phyloP scores from a whole-genome alignment of 2,888 invertebrate genomes.

The Euspilapteryx auroguttella region DNA sequence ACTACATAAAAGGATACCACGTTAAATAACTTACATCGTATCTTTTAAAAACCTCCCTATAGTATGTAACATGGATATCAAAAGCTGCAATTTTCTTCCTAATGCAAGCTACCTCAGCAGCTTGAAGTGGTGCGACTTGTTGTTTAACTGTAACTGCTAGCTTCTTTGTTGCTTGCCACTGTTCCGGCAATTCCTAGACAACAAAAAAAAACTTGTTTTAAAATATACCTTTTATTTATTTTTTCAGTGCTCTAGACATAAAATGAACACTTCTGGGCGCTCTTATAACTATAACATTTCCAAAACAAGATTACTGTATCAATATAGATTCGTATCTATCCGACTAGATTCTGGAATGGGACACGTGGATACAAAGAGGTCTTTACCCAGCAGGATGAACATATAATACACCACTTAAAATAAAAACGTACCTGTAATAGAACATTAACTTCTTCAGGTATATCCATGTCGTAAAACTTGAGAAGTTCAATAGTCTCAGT shows the following conservation, averaged over 20 bases:
- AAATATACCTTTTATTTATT: no score
- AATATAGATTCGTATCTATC: no score
- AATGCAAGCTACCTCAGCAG: constrained; percentile 90
- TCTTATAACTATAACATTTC: no score
- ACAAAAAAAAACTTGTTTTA: no score
- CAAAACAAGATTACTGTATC: no score
- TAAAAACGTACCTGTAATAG: constrained; percentile 67
- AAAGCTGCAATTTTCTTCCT: constrained; percentile 84
- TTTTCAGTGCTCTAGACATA: no score
- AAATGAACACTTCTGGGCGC: no score
- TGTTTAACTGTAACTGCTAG: constrained; percentile 89
- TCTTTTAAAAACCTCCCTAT: constrained; percentile 85
- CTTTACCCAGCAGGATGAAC: no score
- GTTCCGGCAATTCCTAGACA: constrained; percentile 90
- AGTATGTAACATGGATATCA: constrained; percentile 80
- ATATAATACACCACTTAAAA: no score
- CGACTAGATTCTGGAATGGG: no score
- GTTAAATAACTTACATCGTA: constrained; percentile 56
- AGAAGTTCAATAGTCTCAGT: constrained; percentile 90
- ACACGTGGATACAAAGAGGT: no score
- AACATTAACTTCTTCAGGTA: constrained; percentile 94
- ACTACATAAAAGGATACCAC: no score
- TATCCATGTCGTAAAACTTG: constrained; percentile 94
- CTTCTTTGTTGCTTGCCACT: constrained; percentile 95
- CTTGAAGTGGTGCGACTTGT: constrained; percentile 92